Evolutionary conservation across 2,888 invertebrate species (phyloP).

Genomic region (Gandaritis pyraliata): DNA sequence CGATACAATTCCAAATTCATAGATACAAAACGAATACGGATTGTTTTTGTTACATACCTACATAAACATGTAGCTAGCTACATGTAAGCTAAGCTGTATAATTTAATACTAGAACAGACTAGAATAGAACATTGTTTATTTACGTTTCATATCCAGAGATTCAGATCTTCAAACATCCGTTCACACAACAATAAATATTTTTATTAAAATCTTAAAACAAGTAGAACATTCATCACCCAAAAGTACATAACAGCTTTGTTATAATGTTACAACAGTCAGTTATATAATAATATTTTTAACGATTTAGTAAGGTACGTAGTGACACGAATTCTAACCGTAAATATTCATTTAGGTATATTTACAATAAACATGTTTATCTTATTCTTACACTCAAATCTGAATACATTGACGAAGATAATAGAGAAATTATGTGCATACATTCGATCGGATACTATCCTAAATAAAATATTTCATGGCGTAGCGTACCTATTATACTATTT

Average conservation of each 20-base stretch:
- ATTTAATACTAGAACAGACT: constrained; percentile 45
- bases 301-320: constrained; percentile 43
- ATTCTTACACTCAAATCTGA: constrained; percentile 27
- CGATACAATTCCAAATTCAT: neutral
- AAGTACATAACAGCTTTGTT: constrained; percentile 40
- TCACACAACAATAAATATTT: constrained; percentile 40
- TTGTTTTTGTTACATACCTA: too few species aligned
- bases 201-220: constrained; percentile 35
- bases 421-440: constrained; percentile 25
- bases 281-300: constrained; percentile 30
- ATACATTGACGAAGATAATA: constrained; percentile 30
- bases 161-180: constrained; percentile 39
- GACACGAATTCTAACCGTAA: constrained; percentile 40
- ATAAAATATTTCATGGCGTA: constrained; percentile 16
- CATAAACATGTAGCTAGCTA: too few species aligned
- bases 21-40: neutral
- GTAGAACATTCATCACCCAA: constrained; percentile 25
- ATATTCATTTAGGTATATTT: constrained; percentile 31
- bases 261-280: constrained; percentile 35
- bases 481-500: constrained; percentile 26
- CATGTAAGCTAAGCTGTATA: neutral
- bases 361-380: constrained; percentile 33
- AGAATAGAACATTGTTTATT: constrained; percentile 45
- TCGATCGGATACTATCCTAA: constrained; percentile 13
- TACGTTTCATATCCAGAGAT: constrained; percentile 48